Evolutionary conservation across 2,113 vertebrate species (phyloP).

Genomic region (Steatornis caripensis): DNA sequence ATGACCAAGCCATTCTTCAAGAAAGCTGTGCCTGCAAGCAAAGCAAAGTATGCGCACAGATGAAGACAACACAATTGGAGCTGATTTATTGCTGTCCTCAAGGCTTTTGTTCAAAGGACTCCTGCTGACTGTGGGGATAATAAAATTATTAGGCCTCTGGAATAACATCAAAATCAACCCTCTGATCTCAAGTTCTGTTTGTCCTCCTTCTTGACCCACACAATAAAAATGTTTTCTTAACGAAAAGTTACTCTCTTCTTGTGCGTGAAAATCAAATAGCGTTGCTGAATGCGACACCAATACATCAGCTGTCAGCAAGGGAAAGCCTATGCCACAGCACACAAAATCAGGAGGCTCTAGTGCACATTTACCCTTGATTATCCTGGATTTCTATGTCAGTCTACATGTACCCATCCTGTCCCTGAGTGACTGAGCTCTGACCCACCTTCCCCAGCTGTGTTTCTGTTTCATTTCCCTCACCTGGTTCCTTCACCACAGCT

Average conservation of each 20-base stretch:
- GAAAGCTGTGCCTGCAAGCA: background rate
- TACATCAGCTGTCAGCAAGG: background rate
- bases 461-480: background rate
- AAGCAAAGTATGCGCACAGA: background rate
- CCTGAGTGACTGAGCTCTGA: accelerated
- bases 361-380: background rate
- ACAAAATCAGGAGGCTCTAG: background rate
- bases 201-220: background rate
- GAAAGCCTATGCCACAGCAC: background rate
- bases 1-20: background rate
- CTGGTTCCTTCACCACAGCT: background rate
- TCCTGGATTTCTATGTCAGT: background rate
- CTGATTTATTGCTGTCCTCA: background rate
- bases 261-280: background rate
- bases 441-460: background rate
- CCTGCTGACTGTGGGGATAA: background rate
- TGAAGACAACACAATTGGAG: background rate
- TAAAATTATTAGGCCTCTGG: background rate
- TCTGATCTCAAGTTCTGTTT: background rate
- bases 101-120: background rate
- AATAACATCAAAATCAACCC: background rate
- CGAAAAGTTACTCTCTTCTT: background rate
- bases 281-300: background rate
- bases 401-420: accelerated
- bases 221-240: background rate